Percentiles rank a stretch among this genome's conserved stretches.
Evolutionary conservation across 23 tunicate genomes (phyloP).

Genomic region (Phallusia fumigata): DNA sequence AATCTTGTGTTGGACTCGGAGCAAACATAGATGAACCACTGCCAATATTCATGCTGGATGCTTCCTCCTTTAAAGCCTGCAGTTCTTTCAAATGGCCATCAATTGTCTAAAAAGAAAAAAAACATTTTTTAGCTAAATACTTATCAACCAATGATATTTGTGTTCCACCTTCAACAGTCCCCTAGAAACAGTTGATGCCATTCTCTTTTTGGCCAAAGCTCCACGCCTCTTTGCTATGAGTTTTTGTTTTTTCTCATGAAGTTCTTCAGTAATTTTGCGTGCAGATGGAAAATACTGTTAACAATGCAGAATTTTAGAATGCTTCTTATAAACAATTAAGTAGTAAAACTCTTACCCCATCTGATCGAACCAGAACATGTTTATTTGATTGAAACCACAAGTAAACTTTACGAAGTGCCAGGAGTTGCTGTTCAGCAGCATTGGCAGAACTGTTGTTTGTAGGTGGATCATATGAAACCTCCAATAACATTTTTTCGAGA

Average conservation of each 20-base stretch:
- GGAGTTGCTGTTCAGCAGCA: slow-evolving; percentile 59
- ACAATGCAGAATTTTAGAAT: background rate
- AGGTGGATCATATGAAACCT: slow-evolving; percentile 18
- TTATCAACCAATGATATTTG: background rate
- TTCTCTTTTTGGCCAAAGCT: background rate
- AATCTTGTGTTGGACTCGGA: slow-evolving; percentile 59
- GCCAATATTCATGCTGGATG: background rate
- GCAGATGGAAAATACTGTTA: slow-evolving; percentile 66
- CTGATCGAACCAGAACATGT: slow-evolving; percentile 51
- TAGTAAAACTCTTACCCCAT: slow-evolving; percentile 45
- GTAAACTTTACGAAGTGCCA: slow-evolving; percentile 52
- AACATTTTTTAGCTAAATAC: background rate
- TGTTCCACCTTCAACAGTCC: no score
- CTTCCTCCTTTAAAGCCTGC: slow-evolving; percentile 25
- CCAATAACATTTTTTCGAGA: slow-evolving; percentile 63
- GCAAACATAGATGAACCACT: slow-evolving; percentile 48
- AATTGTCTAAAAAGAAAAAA: slow-evolving; percentile 17
- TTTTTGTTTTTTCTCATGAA: slow-evolving; percentile 29
- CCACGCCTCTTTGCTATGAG: background rate
- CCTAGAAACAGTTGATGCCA: no score
- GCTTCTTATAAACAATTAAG: background rate
- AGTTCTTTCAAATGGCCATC: slow-evolving; percentile 37
- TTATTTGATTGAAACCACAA: slow-evolving; percentile 59
- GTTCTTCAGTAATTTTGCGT: slow-evolving; percentile 61
- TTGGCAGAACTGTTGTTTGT: slow-evolving; percentile 8